Evolutionary conservation across 2,888 invertebrate genomes (phyloP), one percentile per base, ranked within the genome.

Genomic region (Seira sanloemensis): DNA sequence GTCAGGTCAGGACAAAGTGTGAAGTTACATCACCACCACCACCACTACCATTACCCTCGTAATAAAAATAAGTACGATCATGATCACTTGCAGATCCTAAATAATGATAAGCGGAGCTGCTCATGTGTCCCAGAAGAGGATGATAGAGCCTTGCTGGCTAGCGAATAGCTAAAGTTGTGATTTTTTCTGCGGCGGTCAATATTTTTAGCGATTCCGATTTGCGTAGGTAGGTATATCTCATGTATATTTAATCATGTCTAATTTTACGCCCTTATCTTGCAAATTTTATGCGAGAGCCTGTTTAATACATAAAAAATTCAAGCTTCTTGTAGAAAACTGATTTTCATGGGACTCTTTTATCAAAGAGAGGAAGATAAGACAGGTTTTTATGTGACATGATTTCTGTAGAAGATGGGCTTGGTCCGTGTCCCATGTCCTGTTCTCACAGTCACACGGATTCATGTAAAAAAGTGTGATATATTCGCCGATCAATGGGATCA

Each of bases 401-500:
- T 50, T 50, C 50, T 50, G 16, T 50, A 50, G n/a, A 2, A n/a
- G n/a, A n/a, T n/a, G n/a, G n/a, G n/a, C n/a, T n/a, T n/a, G n/a
- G n/a, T n/a, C n/a, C n/a, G n/a, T 50, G 50, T 50, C 2, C 37
- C 37, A 12, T 37, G n/a, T n/a, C 50, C 50, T 50, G 50, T 50
- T 50, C 50, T 2, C 50, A 12, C 50, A 50, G 50, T 50, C 50
- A 16, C 50, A 50, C 50, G 50, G 12, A n/a, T n/a, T n/a, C n/a
- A n/a, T n/a, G n/a, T n/a, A n/a, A n/a, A 50, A 50, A 50, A 50
- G 50, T 50, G 50, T 50, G 50, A 50, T 50, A 50, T n/a, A n/a
- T 50, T 12, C n/a, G 50, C 12, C 16, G 50, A 50, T 2, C 1
- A 12, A 50, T 50, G 50, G n/a, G 2, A 50, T 50, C 50, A 12